Evolutionary conservation across 2,888 invertebrate species (phyloP), one percentile per base, ranked within the genome.

Genomic region (Choristoneura rosaceana): DNA sequence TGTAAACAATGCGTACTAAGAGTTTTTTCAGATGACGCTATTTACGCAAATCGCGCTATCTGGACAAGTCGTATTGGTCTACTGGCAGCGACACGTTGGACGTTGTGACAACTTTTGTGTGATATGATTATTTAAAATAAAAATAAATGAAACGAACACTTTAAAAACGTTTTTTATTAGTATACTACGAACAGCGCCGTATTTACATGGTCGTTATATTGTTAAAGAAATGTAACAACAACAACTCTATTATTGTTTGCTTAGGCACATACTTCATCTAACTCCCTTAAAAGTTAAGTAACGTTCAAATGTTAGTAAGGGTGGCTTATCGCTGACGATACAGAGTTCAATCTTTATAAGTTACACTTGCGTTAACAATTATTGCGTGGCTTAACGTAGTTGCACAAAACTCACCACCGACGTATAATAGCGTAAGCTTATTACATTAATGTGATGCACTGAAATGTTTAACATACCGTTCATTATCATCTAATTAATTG

Each of bases 161-260:
- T 87, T 92, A 93, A 92, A 90, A 90, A 93, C 91, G 88, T 87
- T 91, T 89, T 92, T 92, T 92, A 93, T 86, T 90, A 91, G 89
- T 89, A 90, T 90, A 91, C 92, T 93, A 93, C 93, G 92, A 93
- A 94, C 93, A 92, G 94, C 92, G 93, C 90, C 91, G 92, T 92
- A 93, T 92, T 91, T 93, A 93, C 93, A 93, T 91, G 88, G 89
- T 91, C 89, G 88, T 90, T 87, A 93, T 93, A 93, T 93, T 93
- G 93, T 91, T 92, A 93, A 90, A 90, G 93, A 94, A 93, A 94
- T 93, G 93, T 93, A 94, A 94, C 94, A 90, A 92, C 88, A 90
- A 89, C 88, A 90, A 89, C 87, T 82, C 80, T 81, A 84, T 89
- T 87, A 89, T 89, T 87, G 87, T 88, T 90, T 87, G 86, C 87